A percentile compares a stretch with the other conserved stretches of the same genome.
These are phyloP conservation scores for Lepus americanus DNA, from an alignment of 2,113 vertebrate species.

Conservation along the genomic window DNA sequence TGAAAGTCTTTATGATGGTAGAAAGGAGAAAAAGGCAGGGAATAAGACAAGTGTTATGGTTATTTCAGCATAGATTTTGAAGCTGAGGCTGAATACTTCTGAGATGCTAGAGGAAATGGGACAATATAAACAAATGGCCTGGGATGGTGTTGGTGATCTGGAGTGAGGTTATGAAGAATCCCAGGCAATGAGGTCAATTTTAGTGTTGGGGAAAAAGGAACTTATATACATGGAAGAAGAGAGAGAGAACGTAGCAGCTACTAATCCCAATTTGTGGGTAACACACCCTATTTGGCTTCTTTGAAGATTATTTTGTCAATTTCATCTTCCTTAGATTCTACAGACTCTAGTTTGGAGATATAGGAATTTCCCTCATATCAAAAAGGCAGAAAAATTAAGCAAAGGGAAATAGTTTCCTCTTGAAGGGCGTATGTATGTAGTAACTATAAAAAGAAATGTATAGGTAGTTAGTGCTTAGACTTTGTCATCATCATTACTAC, in stretches of 20 bases:
- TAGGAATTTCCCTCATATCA: not conserved
- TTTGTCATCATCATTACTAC: not conserved
- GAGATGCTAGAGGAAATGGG: not conserved
- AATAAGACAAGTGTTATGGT: not conserved
- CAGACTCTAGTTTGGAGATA: not conserved
- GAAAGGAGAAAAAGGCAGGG: not conserved
- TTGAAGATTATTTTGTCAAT: slow-evolving; percentile 40
- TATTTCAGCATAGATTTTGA: not conserved
- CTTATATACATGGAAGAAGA: not conserved
- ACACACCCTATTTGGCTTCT: not conserved
- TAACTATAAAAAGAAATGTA: not conserved
- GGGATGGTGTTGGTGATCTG: not conserved
- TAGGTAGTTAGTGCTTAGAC: slow-evolving; percentile 10
- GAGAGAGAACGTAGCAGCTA: not conserved
- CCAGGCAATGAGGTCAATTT: not conserved
- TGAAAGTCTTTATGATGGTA: not conserved
- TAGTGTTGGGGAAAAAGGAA: not conserved
- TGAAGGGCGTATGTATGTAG: not conserved
- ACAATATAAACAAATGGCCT: not conserved
- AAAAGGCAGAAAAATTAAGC: slow-evolving; percentile 11
- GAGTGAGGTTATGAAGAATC: not conserved
- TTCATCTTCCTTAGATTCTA: not conserved
- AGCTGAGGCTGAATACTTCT: not conserved
- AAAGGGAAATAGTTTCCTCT: slow-evolving; percentile 25
- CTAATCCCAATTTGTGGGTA: slow-evolving; percentile 2